phyloP scores from a whole-genome alignment of 2,113 vertebrate species.

The Hucho hucho region DNA sequence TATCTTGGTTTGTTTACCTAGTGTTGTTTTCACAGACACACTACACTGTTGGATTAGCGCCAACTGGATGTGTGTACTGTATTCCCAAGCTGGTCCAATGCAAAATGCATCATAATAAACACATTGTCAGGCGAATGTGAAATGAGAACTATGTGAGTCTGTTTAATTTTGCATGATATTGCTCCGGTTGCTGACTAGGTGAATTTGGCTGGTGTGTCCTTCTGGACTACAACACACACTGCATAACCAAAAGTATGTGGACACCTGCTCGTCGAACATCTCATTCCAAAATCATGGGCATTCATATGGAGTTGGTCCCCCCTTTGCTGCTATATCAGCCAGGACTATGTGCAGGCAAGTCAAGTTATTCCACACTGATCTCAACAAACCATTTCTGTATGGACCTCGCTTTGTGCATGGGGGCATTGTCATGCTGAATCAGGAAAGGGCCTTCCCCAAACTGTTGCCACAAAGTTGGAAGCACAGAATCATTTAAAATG shows the following conservation, averaged over 20 bases:
- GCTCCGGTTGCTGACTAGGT: neutral
- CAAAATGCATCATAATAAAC: neutral
- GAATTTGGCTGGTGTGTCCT: neutral
- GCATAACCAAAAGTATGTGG: too few relatives aligned
- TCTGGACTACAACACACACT: neutral
- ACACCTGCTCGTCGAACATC: too few relatives aligned
- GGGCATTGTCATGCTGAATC: too few relatives aligned
- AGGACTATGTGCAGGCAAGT: too few relatives aligned
- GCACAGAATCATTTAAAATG: too few relatives aligned
- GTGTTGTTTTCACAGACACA: neutral
- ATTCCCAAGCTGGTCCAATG: neutral
- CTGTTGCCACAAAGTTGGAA: too few relatives aligned
- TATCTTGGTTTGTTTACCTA: too few relatives aligned
- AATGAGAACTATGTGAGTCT: neutral
- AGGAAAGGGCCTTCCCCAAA: too few relatives aligned
- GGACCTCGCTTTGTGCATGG: too few relatives aligned
- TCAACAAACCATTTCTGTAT: too few relatives aligned
- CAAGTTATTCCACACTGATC: too few relatives aligned
- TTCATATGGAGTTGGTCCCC: neutral
- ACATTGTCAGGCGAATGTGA: slow-evolving; percentile 2
- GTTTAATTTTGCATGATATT: neutral
- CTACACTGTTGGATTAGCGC: neutral
- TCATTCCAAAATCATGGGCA: too few relatives aligned
- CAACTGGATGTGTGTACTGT: neutral
- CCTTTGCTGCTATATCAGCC: neutral